phyloP scores from a whole-genome alignment of 2,888 invertebrate genomes.

The Drosophila nr. medialis region DNA sequence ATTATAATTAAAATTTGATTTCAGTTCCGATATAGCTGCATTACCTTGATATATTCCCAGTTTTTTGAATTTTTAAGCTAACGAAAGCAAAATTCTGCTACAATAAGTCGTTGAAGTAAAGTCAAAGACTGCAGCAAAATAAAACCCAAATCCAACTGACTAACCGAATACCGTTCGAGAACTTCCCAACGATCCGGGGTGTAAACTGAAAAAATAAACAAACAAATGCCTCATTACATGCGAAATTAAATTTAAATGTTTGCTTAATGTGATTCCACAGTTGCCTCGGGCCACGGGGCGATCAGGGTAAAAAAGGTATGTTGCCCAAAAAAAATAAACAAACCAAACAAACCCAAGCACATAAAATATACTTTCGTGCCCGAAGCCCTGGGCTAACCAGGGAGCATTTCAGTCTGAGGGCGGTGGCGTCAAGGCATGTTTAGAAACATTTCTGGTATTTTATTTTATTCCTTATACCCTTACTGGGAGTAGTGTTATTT shows the following conservation, averaged over 20 bases:
- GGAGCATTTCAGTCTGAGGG: slow-evolving; percentile 49
- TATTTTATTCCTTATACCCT: slow-evolving; percentile 20
- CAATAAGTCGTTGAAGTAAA: slow-evolving; percentile 32
- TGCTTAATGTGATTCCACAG: slow-evolving; percentile 79
- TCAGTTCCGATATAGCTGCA: background rate
- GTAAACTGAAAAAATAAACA: slow-evolving; percentile 72
- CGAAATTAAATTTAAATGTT: slow-evolving; percentile 84
- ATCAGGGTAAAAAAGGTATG: slow-evolving; percentile 57
- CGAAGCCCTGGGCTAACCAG: slow-evolving; percentile 74
- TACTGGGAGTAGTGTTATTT: background rate
- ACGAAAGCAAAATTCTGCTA: slow-evolving; percentile 2
- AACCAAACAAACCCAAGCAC: slow-evolving; percentile 70
- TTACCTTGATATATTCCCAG: background rate
- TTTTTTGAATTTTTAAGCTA: background rate
- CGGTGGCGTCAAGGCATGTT: slow-evolving; percentile 64
- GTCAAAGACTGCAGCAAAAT: slow-evolving; percentile 22
- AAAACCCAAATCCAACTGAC: slow-evolving; percentile 20
- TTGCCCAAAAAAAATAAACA: slow-evolving; percentile 25
- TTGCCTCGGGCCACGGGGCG: slow-evolving; percentile 49
- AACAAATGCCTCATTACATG: slow-evolving; percentile 83
- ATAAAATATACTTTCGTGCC: slow-evolving; percentile 80
- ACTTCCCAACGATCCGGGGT: slow-evolving; percentile 44
- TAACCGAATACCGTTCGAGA: slow-evolving; percentile 37
- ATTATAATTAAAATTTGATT: background rate
- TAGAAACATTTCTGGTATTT: slow-evolving; percentile 79